Conservation (phyloP, 1,140 invertebrate species). For the Bombus affinis region DNA sequence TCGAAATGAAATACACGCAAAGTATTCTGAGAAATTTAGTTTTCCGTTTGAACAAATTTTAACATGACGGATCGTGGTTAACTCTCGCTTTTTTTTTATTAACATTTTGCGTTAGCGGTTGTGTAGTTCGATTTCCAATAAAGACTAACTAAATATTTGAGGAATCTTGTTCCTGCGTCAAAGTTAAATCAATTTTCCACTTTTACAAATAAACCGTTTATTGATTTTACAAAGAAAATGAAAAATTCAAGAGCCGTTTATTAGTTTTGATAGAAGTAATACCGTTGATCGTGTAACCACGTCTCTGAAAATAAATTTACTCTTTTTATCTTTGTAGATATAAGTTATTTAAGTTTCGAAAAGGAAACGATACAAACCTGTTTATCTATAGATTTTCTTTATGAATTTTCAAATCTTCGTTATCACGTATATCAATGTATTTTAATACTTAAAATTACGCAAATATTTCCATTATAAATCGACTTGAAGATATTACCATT, state of each 20-base stretch:
- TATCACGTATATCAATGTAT: no score
- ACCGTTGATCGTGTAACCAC: background rate
- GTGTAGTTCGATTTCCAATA: background rate
- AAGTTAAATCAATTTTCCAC: background rate
- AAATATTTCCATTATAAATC: no score
- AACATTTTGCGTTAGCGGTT: background rate
- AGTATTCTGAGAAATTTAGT: background rate
- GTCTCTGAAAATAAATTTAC: background rate
- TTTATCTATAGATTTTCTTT: no score
- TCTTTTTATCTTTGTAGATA: background rate
- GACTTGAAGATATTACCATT: no score
- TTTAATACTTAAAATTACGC: no score
- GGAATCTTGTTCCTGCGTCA: background rate
- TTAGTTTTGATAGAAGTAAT: background rate
- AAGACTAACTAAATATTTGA: background rate
- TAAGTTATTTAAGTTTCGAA: background rate
- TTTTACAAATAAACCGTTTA: constrained; percentile 5
- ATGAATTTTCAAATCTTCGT: no score
- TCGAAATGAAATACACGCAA: background rate
- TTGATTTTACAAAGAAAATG: constrained; percentile 10
- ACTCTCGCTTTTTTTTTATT: background rate
- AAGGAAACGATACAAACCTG: no score
- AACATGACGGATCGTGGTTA: background rate
- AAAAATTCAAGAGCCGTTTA: background rate
- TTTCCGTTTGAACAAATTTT: background rate